A percentile compares a stretch with the other conserved stretches of the same genome.
Evolutionary conservation across 2,797 vertebrate genomes (phyloP).

Genomic region (Coluber constrictor): DNA sequence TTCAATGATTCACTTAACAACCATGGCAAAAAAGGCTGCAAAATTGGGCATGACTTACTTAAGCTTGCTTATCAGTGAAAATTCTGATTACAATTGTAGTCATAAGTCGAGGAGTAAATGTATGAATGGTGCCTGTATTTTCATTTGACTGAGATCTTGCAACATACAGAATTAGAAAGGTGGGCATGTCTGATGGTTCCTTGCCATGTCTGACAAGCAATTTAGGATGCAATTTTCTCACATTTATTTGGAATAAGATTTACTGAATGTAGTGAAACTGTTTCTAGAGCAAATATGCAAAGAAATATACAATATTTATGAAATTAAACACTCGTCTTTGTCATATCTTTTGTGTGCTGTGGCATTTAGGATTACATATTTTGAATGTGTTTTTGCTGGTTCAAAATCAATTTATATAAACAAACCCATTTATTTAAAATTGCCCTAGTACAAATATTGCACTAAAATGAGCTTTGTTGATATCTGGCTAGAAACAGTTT

Average conservation of each 20-base stretch:
- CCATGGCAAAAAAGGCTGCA: neutral
- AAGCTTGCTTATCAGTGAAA: neutral
- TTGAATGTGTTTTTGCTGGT: neutral
- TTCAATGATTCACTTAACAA: neutral
- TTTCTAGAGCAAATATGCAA: neutral
- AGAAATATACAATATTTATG: neutral
- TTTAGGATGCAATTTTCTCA: neutral
- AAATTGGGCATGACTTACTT: neutral
- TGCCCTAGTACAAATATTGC: neutral
- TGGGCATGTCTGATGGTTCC: neutral
- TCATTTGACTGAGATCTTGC: neutral
- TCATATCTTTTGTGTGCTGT: neutral
- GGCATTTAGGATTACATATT: neutral
- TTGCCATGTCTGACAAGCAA: neutral
- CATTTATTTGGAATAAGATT: neutral
- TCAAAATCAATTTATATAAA: neutral
- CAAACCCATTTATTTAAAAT: conserved; percentile 12
- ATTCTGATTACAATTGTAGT: neutral
- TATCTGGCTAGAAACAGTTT: neutral
- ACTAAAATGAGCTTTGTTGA: neutral
- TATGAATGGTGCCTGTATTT: neutral
- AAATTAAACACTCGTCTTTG: neutral
- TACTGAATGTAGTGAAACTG: neutral
- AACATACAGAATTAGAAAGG: neutral
- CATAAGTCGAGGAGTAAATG: neutral